Evolutionary conservation across 2,113 vertebrate species (phyloP), one percentile per base, ranked within the genome.

Genomic region (Ivindomyrus marchei): DNA sequence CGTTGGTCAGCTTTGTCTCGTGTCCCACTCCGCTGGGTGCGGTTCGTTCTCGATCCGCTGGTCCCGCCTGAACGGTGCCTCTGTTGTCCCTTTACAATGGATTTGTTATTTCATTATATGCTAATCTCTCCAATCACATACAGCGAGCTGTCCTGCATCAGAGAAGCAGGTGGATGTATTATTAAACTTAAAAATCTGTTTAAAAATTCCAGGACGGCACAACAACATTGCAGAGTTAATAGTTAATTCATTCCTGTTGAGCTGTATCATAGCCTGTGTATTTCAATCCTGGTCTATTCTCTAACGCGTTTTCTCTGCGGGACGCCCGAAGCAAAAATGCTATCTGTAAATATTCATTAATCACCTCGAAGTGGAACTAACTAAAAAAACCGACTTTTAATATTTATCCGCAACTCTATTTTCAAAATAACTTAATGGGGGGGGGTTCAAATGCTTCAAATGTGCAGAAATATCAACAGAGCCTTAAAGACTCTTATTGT

Each of bases 101-200:
- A 27, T 80, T 66, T 66, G 53, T 90, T 90, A 90, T 90, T 90
- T 90, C 90, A 89, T 87, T 85, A 87, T 89, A 87, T 91, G 90
- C 56, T 91, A 91, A 91, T 91, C 90, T 86, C 85, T 50, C 88
- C 36, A 39, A 89, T 87, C 86, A 74, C 77, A 89, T 74, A 52
- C 58, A 49, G 88, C 87, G 56, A 80, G 88, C 77, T 31, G 87
- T 83, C 77, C 53, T 36, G 19, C 87, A 66, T 85, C 90, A 70
- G 53, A 89, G 46, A 24, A 86, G 49, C 74, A 83, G 42, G 87
- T 89, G n/a, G 49, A 88, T 50, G 49, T 15, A 3, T 88, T 50
- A 27, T 24, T 88, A 70, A 19, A 53, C 27, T 70, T 31, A 70
- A 66, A 27, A 10, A 31, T 31, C 10, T 70, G n/a, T 70, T 62